Evolutionary conservation across 2,797 vertebrate species (phyloP), one percentile per base, ranked within the genome.

Genomic region (Tadarida brasiliensis): DNA sequence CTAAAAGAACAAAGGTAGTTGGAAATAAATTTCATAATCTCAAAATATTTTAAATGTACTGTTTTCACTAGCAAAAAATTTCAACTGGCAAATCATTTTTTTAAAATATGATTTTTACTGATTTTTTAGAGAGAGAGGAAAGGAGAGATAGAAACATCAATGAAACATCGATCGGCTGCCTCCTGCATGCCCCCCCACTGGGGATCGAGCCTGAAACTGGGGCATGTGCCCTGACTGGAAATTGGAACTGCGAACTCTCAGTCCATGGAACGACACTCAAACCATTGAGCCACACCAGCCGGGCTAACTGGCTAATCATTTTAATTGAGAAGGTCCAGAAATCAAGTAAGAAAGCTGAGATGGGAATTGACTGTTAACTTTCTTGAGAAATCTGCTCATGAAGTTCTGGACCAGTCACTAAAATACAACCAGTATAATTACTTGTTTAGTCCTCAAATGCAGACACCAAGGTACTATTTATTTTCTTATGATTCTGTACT

Each of bases 401-500:
- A 77, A 92, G 30, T 95, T 87, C 51, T 74, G n/a, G 51, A 91
- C 26, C 44, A 61, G 44, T 82, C 70, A 86, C 24, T 86, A 91
- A 85, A 71, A 19, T n/a, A 77, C 5, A 9, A 56, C 22, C 19
- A 65, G 16, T 35, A 16, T 51, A 90, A 86, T 24, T 83, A 63
- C 33, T 65, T 49, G 12, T 70, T 91, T 54, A 71, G 20, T 89
- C 68, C 44, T 78, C 80, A 77, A 4, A 61, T 57, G 81, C 19
- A 73, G 22, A 90, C 1, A 91, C 22, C 12, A 5, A 22, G 3
- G 77, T 11, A 2, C 26, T 80, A 83, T 87, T 94, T 83, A 80
- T 87, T 93, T 96, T 86, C 68, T 93, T 90, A 90, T 5, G 30
- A 71, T 17, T 90, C 70, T 44, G 35, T 85, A 80, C 10, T 85